Evolutionary conservation across 2,888 invertebrate genomes (phyloP), one percentile per base, ranked within the genome.

Genomic region (Brachylomia viminalis): DNA sequence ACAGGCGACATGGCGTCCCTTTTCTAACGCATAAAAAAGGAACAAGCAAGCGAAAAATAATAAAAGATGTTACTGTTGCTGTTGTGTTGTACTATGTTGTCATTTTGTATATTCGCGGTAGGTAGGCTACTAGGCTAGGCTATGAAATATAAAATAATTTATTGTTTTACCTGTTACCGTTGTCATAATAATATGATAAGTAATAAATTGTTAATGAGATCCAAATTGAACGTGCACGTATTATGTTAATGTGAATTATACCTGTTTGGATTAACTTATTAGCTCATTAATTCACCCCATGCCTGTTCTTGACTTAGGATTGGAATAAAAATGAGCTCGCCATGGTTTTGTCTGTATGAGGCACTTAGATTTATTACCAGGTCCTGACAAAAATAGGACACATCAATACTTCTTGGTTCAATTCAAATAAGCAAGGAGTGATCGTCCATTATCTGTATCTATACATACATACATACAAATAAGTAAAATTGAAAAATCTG

Each of bases 191-290:
- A 61, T 62, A 86, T 73, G 64, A 83, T 52, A 56, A 47, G 62
- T 71, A 82, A 84, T 86, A 87, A 88, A 91, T 90, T 88, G 87
- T 82, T 88, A 88, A 91, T 89, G 82, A 80, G 88, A 87, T 90
- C 89, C 87, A 88, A 89, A 86, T 88, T 83, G 81, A 83, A 80
- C 83, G 79, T 76, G 80, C 84, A 88, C 83, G 85, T 84, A 85
- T 85, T 86, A 87, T 86, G 83, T 66, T 78, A 84, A 87, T 86
- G 71, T 27, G 59, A 67, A 84, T 75, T 78, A 56, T 79, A 75
- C 85, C 71, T 69, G 83, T 66, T 86, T 76, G 33, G 82, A 84
- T 75, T 86, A 72, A 73, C 56, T 83, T 83, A 85, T 83, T 79
- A 65, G 67, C 83, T 69, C 54, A 86, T 79, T 80, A 73, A 86